These are phyloP conservation scores for Cervus canadensis DNA, from an alignment of 2,113 vertebrate genomes.

Conservation along the genomic window DNA sequence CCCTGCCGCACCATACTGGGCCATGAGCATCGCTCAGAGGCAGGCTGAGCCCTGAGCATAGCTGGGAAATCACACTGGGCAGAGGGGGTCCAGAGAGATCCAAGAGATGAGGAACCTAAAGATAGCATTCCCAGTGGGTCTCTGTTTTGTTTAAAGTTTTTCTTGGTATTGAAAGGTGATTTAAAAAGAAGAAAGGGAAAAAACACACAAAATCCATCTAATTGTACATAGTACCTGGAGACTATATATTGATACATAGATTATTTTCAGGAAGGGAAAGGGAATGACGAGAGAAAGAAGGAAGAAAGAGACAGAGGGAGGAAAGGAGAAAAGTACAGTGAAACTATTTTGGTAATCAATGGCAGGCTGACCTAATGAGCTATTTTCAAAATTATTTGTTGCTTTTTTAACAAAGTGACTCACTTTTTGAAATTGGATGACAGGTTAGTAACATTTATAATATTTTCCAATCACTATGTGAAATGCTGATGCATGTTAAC, in stretches of 20 bases:
- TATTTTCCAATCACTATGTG: neutral
- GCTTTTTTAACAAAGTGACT: neutral
- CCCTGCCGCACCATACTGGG: rapidly evolving
- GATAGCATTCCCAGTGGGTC: neutral
- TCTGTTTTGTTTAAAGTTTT: neutral
- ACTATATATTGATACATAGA: neutral
- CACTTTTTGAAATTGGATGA: neutral
- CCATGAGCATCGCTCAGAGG: rapidly evolving
- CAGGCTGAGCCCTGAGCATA: neutral
- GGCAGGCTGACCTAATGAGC: neutral
- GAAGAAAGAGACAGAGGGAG: neutral
- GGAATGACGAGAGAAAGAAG: neutral
- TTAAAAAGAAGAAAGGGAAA: neutral
- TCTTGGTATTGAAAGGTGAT: neutral
- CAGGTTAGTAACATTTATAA: neutral
- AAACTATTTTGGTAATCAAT: neutral
- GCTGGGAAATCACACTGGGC: rapidly evolving
- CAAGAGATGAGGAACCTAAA: neutral
- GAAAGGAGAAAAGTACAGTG: neutral
- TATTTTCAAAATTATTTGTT: neutral
- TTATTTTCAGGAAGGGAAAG: neutral
- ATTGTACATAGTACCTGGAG: neutral
- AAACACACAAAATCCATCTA: neutral
- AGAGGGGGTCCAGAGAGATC: neutral
- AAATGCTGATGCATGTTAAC: neutral